Conservation (phyloP, 2,888 invertebrate genomes). For the Drosophila basisetae region DNA sequence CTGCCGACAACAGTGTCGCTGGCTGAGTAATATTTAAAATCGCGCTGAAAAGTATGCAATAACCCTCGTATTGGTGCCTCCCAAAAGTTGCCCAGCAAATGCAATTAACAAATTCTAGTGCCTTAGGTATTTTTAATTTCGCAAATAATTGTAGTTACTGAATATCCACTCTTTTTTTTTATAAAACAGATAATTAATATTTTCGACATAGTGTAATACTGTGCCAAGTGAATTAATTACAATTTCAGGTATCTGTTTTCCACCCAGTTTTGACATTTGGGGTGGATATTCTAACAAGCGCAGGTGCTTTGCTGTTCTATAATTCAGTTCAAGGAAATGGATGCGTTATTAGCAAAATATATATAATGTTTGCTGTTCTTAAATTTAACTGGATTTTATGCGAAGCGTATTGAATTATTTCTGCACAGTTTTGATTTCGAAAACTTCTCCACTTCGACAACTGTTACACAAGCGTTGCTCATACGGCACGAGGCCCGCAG, state of each 20-base stretch:
- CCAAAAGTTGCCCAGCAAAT: background rate
- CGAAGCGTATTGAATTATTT: background rate
- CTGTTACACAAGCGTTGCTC: background rate
- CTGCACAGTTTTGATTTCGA: background rate
- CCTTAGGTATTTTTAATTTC: constrained; percentile 9
- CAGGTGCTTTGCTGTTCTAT: background rate
- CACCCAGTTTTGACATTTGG: background rate
- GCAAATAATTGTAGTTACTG: background rate
- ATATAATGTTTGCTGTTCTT: background rate
- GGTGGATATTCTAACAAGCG: background rate
- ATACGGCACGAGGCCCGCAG: background rate
- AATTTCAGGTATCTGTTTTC: background rate
- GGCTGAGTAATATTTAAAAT: constrained; percentile 43
- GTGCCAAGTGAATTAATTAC: background rate
- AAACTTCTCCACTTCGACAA: background rate
- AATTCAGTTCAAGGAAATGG: background rate
- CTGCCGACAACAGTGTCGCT: constrained; percentile 15
- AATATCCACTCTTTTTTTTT: too few species aligned
- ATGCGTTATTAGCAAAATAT: background rate
- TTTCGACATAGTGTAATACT: background rate
- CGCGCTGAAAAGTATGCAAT: constrained; percentile 50
- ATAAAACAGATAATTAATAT: background rate
- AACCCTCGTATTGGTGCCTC: background rate
- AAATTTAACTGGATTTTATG: background rate
- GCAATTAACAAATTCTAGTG: background rate